Base-by-base conservation (phyloP, 92 coral and sea anemone genomes). In the Zoanthus sociatus region DNA sequence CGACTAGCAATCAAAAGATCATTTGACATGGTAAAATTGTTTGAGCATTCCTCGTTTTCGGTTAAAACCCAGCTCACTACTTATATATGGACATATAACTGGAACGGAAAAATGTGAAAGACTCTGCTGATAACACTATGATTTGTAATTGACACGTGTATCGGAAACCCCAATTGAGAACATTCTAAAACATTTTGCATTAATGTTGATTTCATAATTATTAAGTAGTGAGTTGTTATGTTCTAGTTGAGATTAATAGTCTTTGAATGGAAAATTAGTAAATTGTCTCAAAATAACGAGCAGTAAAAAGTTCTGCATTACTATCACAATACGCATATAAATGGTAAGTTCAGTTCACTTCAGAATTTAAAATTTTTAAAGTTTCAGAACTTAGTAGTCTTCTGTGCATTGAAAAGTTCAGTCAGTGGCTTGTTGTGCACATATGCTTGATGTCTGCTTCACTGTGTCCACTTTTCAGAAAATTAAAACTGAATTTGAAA, bases 301-400 rank as follows among this genome's bases (percentile, higher is more conserved):
- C 71, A 66, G 33, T 66, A 66, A 37, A 66, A 66, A 66, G 71
- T 18, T 66, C 71, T 66, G 32, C 9, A 66, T 66, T 66, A 37
- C 71, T 66, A 18, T 66, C 30, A 9, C 33, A 10, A 66, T 15
- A 66, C 9, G 71, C 20, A 66, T n/a, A 66, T 4, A 66, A 66
- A 66, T 66, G 33, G 18, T 66, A 37, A 66, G 71, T 66, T n/a
- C 71, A 66, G 71, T 7, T 15, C n/a, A 61, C 58, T 53, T 53
- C 58, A 7, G 71, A 66, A 66, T 18, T 66, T 18, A 0, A 61
- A 61, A 15, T 14, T 15, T 15, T 21, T n/a, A 61, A 9, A 18
- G 21, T 53, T 53, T 20, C 18, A 10, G 18, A 68, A 4, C 30
- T 56, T 13, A 56, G 64, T 56, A 56, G 64, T 56, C 15, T 56